Evolutionary conservation across 2,888 invertebrate species (phyloP), one percentile per base, ranked within the genome.

Genomic region (Sarcophaga variegata): DNA sequence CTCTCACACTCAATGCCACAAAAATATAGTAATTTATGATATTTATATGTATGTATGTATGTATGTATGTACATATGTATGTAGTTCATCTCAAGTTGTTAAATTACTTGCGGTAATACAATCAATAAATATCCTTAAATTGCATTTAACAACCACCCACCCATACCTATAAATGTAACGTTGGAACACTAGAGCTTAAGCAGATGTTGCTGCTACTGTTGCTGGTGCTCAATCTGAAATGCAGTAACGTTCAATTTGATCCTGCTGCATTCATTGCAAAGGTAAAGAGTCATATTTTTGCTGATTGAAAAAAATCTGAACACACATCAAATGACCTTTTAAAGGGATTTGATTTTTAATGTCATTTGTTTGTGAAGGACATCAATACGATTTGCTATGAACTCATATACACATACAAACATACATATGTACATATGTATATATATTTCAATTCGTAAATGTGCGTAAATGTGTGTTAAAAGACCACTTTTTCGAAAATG

Each of bases 271-370:
- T 49, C 49, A 49, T 54, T 54, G 17, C 54, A 54, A 17, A 54
- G 54, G 17, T 4, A 54, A 45, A 17, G 22, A 70, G 54, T 25
- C 54, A 70, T 17, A 70, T 59, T 71, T 71, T 59, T 54, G 54
- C 27, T 71, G 27, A 27, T 54, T 49, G 25, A 54, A 59, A 59
- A 66, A 67, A 54, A 79, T 1, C 6, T 25, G 60, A 63, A 27
- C 37, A 70, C 70, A 70, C 45, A 72, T 49, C 12, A 72, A 78
- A 83, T 74, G 71, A 72, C 71, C 83, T 83, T 78, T 49, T 62
- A 78, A 72, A 63, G 22, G 74, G 37, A 78, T 83, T 78, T 78
- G 72, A 78, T 62, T 83, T 74, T 78, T 78, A 83, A 78, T 72
- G 69, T 22, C 72, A 74, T 78, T 80, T 72, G 71, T 63, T 71